phyloP scores from a whole-genome alignment of 2,888 invertebrate genomes.

The Apamea monoglypha region DNA sequence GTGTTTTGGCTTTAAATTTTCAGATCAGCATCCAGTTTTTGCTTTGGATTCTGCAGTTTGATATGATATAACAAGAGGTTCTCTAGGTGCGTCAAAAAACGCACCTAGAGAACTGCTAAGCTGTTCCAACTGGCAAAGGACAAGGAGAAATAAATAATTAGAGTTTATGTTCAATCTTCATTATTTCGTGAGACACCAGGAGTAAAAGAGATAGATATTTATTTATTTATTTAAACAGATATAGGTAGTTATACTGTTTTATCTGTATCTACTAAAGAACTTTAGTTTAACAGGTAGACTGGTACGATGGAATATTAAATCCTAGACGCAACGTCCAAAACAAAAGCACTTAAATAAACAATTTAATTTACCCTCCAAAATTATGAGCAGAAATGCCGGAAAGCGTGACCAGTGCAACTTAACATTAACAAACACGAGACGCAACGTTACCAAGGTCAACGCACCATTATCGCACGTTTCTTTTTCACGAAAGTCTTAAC shows the following conservation, averaged over 20 bases:
- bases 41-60: not conserved
- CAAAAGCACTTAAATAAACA: slow-evolving; percentile 7
- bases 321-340: slow-evolving; percentile 5
- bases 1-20: not conserved
- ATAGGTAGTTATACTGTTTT: not conserved
- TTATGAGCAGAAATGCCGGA: slow-evolving; percentile 37
- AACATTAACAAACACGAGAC: slow-evolving; percentile 54
- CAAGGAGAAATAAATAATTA: not conserved
- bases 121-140: not conserved
- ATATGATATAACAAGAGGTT: not conserved
- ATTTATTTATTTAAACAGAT: too few relatives aligned
- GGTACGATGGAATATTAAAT: not conserved
- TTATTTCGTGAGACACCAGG: not conserved
- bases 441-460: slow-evolving; percentile 69
- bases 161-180: not conserved
- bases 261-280: not conserved
- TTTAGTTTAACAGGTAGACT: not conserved
- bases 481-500: slow-evolving; percentile 67
- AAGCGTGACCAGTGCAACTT: slow-evolving; percentile 58
- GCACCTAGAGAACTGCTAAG: not conserved
- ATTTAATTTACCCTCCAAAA: slow-evolving; percentile 31
- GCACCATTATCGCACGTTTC: slow-evolving; percentile 69
- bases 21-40: not conserved
- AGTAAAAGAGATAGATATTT: not conserved
- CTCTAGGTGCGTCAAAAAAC: too few relatives aligned